These are phyloP conservation scores for Corythaixoides concolor DNA, from an alignment of 2,113 vertebrate genomes.

Conservation along the genomic window DNA sequence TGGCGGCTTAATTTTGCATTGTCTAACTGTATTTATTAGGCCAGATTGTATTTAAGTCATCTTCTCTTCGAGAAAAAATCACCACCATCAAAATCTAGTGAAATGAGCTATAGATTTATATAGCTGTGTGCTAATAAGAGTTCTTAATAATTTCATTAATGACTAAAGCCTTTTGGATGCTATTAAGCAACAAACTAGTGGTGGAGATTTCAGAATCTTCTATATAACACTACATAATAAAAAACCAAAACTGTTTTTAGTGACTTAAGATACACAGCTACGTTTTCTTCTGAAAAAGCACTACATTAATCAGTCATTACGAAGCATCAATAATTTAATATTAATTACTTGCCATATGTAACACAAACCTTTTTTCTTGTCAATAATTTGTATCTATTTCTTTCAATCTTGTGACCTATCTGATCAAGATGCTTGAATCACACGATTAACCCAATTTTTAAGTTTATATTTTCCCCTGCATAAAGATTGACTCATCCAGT, in stretches of 20 bases:
- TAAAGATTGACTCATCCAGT: not conserved
- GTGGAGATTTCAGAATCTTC: not conserved
- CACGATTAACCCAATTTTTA: not conserved
- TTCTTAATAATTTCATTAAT: not conserved
- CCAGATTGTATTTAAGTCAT: not conserved
- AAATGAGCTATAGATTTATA: not conserved
- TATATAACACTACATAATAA: not conserved
- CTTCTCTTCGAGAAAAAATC: not conserved
- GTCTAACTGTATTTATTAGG: not conserved
- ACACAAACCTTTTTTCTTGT: not conserved
- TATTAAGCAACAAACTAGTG: not conserved
- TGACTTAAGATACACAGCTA: not conserved
- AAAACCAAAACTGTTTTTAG: not conserved
- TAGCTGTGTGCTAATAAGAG: not conserved
- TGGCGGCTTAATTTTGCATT: not conserved
- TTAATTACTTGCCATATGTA: not conserved
- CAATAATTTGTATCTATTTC: not conserved
- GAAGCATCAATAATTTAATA: not conserved
- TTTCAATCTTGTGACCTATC: not conserved
- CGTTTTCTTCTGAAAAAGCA: not conserved
- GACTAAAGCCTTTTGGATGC: not conserved
- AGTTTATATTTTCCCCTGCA: not conserved
- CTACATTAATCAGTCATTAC: not conserved
- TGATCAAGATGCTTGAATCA: not conserved
- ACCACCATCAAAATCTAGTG: not conserved